These are phyloP conservation scores for Limnothrissa miodon DNA, from an alignment of 2,113 vertebrate genomes.

Conservation along the genomic window DNA sequence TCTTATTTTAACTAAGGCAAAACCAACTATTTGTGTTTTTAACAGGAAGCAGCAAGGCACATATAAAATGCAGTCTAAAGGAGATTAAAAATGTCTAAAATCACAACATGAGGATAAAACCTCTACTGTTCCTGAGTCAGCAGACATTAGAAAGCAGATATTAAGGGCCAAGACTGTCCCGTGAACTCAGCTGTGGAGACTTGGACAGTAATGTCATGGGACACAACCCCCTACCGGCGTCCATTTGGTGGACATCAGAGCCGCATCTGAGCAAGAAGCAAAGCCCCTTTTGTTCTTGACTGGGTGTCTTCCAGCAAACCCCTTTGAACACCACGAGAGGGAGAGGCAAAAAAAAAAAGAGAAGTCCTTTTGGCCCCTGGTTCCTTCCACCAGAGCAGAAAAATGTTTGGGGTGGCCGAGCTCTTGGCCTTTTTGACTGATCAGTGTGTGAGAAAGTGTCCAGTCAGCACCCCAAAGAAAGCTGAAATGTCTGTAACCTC, in stretches of 20 bases:
- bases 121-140: background rate
- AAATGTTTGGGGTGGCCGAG: background rate
- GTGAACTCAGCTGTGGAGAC: background rate
- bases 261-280: conserved; percentile 38
- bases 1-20: background rate
- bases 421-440: conserved; percentile 36
- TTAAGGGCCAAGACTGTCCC: background rate
- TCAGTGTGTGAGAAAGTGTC: conserved; percentile 60
- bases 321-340: conserved; percentile 47
- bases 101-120: too few species aligned
- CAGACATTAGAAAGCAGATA: background rate
- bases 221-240: background rate
- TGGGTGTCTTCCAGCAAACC: conserved; percentile 55
- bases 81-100: too few species aligned
- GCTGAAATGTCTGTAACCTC: background rate
- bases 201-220: background rate
- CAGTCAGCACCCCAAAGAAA: conserved; percentile 54
- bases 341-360: conserved; percentile 48
- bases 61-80: background rate
- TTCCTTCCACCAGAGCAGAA: background rate
- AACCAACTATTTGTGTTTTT: background rate
- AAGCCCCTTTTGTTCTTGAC: conserved; percentile 58
- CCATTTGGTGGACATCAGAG: conserved; percentile 50
- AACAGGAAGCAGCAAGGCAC: background rate
- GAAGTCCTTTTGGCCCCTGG: conserved; percentile 33